phyloP scores from a whole-genome alignment of 2,888 invertebrate species.

The Campoplex nolae region DNA sequence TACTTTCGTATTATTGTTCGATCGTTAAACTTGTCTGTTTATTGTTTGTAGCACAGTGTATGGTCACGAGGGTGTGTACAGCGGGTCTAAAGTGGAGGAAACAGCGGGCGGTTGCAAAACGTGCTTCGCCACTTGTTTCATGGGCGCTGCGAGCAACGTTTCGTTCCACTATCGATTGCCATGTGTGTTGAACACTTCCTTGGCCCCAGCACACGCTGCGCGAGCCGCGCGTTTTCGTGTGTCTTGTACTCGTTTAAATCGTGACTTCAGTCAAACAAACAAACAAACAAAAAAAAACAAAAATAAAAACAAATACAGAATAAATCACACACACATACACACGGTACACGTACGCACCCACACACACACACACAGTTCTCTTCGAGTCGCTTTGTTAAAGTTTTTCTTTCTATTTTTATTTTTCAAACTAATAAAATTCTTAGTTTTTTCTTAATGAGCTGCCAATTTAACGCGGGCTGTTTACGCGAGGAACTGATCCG shows the following conservation, averaged over 20 bases:
- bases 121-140: conserved; percentile 81
- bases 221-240: conserved; percentile 50
- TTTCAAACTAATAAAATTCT: not conserved
- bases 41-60: not conserved
- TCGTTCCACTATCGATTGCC: conserved; percentile 81
- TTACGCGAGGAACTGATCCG: conserved; percentile 9
- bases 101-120: conserved; percentile 69
- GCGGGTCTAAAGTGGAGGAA: conserved; percentile 26
- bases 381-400: not conserved
- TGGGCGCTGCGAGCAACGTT: conserved; percentile 81
- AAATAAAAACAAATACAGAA: not conserved
- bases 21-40: not conserved
- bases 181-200: conserved; percentile 68
- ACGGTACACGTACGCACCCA: not conserved
- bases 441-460: conserved; percentile 2
- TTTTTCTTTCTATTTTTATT: not conserved
- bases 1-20: not conserved
- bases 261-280: not conserved
- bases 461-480: not conserved
- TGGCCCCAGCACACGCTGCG: conserved; percentile 56
- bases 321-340: not conserved
- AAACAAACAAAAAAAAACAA: not conserved
- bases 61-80: conserved; percentile 69
- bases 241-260: conserved; percentile 13
- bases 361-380: not conserved